Base-by-base conservation (phyloP, 1,140 invertebrate species). In the Trialeurodes vaporariorum region DNA sequence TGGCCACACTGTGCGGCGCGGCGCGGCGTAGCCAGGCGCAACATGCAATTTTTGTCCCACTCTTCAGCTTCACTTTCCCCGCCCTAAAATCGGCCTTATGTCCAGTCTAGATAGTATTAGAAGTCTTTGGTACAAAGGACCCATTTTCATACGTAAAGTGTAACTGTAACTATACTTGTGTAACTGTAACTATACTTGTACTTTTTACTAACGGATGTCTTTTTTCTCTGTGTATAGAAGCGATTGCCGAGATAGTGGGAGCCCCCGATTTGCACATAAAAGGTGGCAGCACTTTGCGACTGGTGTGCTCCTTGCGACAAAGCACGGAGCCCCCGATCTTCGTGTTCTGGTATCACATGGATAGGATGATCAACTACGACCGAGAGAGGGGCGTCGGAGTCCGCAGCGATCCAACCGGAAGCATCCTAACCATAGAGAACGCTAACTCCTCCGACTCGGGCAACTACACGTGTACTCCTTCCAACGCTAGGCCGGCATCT, bases 401-500 rank as follows among this genome's bases (percentile, higher is more conserved):
- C 25, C 74, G 73, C 25, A 79, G 77, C 62, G 77, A 77, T 12
- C 75, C 76, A n/a, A 73, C 76, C 2, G 72, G 75, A 24, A 77
- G 74, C 26, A 74, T 78, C 71, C 73, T 70, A 72, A 80, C 40
- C 73, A 86, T 96, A 70, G 93, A 91, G 13, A 90, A 93, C 76
- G 92, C 92, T 17, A 84, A 87, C 25, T 83, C 91, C 60, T 83
- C 84, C 27, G 93, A 96, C 80, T 92, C 90, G 34, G 93, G 92
- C 71, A 93, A 92, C 80, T 93, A 93, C 78, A 92, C 90, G 25
- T 94, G 91, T 77, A 85, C 90, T 72, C 91, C 91, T 60, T 88
- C 88, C 78, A 92, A 93, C 76, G 91, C 92, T 34, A 88, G 92
- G 74, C 89, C 91, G 21, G 91, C 91, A 64, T 91, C 87, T 68